phyloP scores from a whole-genome alignment of 1,140 invertebrate genomes.

The Drosophila serrata region DNA sequence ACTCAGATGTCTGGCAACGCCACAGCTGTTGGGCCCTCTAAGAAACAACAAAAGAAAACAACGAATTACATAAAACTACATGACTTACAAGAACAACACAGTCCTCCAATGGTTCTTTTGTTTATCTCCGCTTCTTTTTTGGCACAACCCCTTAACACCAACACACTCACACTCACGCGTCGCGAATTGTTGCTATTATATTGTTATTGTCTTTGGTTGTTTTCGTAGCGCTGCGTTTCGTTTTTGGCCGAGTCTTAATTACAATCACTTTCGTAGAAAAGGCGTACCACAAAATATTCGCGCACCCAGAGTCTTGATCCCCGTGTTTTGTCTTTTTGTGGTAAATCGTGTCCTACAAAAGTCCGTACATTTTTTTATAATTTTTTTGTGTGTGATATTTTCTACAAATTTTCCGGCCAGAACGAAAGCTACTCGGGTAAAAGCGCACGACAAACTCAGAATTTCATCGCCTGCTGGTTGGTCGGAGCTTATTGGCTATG shows the following conservation, averaged over 20 bases:
- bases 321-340: conserved; percentile 40
- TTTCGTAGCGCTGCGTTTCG: conserved; percentile 20
- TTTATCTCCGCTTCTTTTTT: conserved; percentile 45
- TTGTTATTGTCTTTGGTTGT: conserved; percentile 43
- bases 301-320: conserved; percentile 34
- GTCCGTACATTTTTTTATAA: conserved; percentile 67
- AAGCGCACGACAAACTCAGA: conserved; percentile 54
- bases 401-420: conserved; percentile 69
- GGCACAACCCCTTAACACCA: conserved; percentile 27
- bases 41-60: conserved; percentile 35
- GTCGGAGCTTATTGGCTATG: conserved; percentile 9
- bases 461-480: conserved; percentile 44
- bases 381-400: conserved; percentile 63
- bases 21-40: conserved; percentile 14
- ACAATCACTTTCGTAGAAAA: conserved; percentile 41
- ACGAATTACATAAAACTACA: conserved; percentile 72
- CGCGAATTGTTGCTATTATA: conserved; percentile 17
- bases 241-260: conserved; percentile 13
- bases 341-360: conserved; percentile 50
- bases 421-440: conserved; percentile 53
- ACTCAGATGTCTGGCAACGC: conserved; percentile 53
- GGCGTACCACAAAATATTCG: conserved; percentile 43
- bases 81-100: conserved; percentile 67
- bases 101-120: conserved; percentile 32
- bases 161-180: conserved; percentile 29